phyloP scores from a whole-genome alignment of 2,113 vertebrate genomes.

The human region DNA sequence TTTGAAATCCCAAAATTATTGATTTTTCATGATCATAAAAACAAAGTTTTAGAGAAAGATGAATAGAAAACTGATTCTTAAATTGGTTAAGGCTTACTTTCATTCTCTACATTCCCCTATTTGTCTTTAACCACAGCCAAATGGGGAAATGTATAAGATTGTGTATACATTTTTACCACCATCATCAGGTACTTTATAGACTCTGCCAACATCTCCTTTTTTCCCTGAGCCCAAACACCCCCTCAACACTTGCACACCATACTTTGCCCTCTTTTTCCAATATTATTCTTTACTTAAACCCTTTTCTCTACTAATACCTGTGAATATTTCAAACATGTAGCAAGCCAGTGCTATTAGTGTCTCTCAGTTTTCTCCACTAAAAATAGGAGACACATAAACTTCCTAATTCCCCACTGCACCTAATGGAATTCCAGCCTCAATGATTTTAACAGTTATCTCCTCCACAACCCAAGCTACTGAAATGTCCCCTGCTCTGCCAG shows the following conservation, averaged over 20 bases:
- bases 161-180: too few species aligned
- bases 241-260: background rate
- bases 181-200: background rate
- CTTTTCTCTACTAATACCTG: background rate
- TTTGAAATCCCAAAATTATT: background rate
- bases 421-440: constrained; percentile 58
- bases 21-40: background rate
- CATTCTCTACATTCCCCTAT: background rate
- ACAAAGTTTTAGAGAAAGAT: background rate
- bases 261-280: background rate
- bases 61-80: background rate
- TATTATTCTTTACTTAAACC: constrained; percentile 3
- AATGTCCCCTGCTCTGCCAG: constrained; percentile 15
- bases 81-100: background rate
- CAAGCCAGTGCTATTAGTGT: background rate
- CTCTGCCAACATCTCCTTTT: background rate
- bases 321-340: background rate
- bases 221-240: background rate
- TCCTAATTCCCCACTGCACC: constrained; percentile 40
- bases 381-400: constrained; percentile 63
- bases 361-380: constrained; percentile 51
- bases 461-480: constrained; percentile 15
- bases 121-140: background rate
- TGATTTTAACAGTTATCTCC: constrained; percentile 52
- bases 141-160: background rate